Evolutionary conservation across 2,888 invertebrate species (phyloP).

Genomic region (Coelopa pilipes): DNA sequence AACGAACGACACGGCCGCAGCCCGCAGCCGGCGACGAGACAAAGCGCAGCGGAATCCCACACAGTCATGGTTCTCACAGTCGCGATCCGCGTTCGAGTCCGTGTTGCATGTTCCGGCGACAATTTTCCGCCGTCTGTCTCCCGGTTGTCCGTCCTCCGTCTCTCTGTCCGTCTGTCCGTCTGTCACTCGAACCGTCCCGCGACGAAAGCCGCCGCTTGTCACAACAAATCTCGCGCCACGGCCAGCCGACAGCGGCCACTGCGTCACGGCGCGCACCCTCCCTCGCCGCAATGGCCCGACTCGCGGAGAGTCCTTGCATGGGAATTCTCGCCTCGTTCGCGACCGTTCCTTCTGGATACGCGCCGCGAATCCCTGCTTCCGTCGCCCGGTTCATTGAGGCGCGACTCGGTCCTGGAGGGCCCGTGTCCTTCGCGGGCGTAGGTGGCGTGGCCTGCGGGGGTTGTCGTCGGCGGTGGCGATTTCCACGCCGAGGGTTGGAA

Average conservation of each 20-base stretch:
- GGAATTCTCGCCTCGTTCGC: background rate
- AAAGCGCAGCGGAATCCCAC: slow-evolving; percentile 50
- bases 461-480: too few relatives aligned
- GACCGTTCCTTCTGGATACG: slow-evolving; percentile 3
- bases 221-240: slow-evolving; percentile 8
- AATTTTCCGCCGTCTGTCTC: slow-evolving; percentile 61
- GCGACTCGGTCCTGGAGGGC: slow-evolving; percentile 36
- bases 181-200: slow-evolving; percentile 41
- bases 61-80: slow-evolving; percentile 61
- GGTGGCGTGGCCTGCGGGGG: background rate
- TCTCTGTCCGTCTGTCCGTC: slow-evolving; percentile 46
- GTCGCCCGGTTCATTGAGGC: slow-evolving; percentile 32
- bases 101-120: slow-evolving; percentile 56
- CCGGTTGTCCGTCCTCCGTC: slow-evolving; percentile 52
- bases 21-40: background rate
- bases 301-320: too few relatives aligned
- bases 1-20: slow-evolving; percentile 23
- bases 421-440: slow-evolving; percentile 13
- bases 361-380: slow-evolving; percentile 40
- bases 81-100: slow-evolving; percentile 32
- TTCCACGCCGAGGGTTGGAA: too few relatives aligned
- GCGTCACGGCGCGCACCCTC: too few relatives aligned
- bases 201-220: slow-evolving; percentile 37
- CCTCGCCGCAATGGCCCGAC: too few relatives aligned
- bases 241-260: background rate